Base-by-base conservation (phyloP, 2,888 invertebrate genomes). In the Chalcosyrphus nemorum region DNA sequence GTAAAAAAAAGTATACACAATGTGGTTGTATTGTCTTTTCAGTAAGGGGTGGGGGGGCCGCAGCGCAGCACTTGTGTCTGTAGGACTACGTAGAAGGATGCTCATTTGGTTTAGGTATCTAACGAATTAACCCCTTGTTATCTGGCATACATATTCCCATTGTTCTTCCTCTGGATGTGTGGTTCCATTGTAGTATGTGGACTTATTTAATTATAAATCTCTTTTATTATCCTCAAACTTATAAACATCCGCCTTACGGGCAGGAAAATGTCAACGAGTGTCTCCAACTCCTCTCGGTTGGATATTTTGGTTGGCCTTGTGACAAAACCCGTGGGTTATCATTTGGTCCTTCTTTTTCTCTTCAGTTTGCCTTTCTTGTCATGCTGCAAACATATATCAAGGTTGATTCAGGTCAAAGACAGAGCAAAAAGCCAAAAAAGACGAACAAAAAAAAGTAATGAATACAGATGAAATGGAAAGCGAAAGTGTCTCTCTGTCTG, bases 381-480 rank as follows among this genome's bases (percentile, higher is more conserved):
- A 63, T 56, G 11, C 35, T 65, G 47, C 27, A 32, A 72, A 61
- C 65, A 65, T 21, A 47, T 54, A 50, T 38, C 65, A 76, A 81
- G 71, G 70, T 76, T 76, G 32, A 72, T 63, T 68, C 45, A 56
- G 54, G 72, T 68, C 82, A 54, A 68, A 82, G 72, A 35, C 66
- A 61, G 29, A 54, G 65, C 32, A 59, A 63, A n/a, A 50, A 65
- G 43, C 13, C 29, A 70, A 50, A 45, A 59, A 29, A 27, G 35
- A n/a, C n/a, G n/a, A n/a, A n/a, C n/a, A n/a, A 71, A 50, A 9
- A 43, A 57, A 70, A 59, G 61, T 66, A 82, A 82, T 68, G 72
- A 77, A 82, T 77, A 68, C 72, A 63, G 45, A 77, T 77, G 77
- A 68, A 77, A 82, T 77, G 19, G 66, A 82, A 77, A 82, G 72